Evolutionary conservation across 37 sponge, comb jelly and placozoan genomes (phyloP), one percentile per base, ranked within the genome.

Genomic region (Mnemiopsis leidyi): DNA sequence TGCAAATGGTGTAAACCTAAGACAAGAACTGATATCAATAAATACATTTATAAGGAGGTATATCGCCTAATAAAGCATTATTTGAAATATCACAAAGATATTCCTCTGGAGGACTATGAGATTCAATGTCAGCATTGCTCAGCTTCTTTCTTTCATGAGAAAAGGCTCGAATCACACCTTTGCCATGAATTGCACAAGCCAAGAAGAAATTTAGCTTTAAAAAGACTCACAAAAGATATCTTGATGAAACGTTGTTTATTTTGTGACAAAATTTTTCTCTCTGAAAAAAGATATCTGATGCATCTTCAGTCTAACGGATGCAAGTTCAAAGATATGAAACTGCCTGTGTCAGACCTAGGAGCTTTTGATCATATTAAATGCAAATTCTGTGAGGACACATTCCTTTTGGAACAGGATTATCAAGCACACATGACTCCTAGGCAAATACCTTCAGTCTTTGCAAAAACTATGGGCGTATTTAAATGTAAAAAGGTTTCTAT

Each of bases 121-220:
- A 77, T 77, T 77, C 79, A 77, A 18, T 77, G 79, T 77, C 32
- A 28, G 35, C 36, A 32, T 32, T 77, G 79, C 79, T 31, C 26
- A 33, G 79, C 79, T 31, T 77, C 30, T 18, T 77, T 77, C 33
- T 77, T 33, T 18, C 79, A 77, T 77, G 35, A 77, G 18, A 77
- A 28, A 18, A 28, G 36, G 36, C 18, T 77, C 9, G 79, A 77
- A 34, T 9, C 16, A 5, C 79, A 77, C 18, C 3, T 31, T 2
- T 20, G 16, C 16, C 9, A 77, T 77, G 79, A 36, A 32, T 77
- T 34, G 33, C n/a, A n/a, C n/a, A n/a, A n/a, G n/a, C n/a, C n/a
- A n/a, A n/a, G n/a, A n/a, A n/a, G n/a, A n/a, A n/a, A n/a, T n/a
- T n/a, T n/a, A n/a, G n/a, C n/a, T n/a, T 48, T 48, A 48, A 48